phyloP scores from a whole-genome alignment of 2,888 invertebrate species.

The Pseudolycoriella hygida region DNA sequence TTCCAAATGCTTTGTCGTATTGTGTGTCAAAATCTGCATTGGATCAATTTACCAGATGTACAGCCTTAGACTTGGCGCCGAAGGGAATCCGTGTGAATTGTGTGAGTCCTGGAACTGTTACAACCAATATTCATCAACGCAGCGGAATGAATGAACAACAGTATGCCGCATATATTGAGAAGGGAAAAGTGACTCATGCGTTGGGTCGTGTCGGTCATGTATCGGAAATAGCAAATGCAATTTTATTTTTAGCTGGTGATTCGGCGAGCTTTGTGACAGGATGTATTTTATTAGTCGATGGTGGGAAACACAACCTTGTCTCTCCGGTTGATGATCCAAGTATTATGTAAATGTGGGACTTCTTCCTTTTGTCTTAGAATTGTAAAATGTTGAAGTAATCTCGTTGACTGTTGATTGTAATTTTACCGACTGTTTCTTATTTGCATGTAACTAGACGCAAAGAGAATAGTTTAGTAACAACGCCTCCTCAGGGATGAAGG shows the following conservation, averaged over 20 bases:
- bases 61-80: constrained; percentile 63
- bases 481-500: no score
- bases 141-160: constrained; percentile 44
- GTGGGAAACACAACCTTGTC: constrained; percentile 12
- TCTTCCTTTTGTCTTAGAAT: no score
- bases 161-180: constrained; percentile 64
- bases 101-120: constrained; percentile 85
- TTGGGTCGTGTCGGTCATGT: constrained; percentile 68
- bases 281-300: constrained; percentile 53
- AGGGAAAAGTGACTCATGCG: constrained; percentile 71
- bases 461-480: no score
- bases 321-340: no score
- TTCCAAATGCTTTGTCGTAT: constrained; percentile 75
- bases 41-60: constrained; percentile 85
- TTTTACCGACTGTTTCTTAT: no score
- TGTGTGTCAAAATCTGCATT: constrained; percentile 83
- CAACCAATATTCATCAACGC: constrained; percentile 69
- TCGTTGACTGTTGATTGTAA: no score
- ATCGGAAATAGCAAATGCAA: constrained; percentile 72
- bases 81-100: constrained; percentile 74
- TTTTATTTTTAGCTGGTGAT: constrained; percentile 76
- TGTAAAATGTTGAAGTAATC: no score
- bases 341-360: no score
- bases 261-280: constrained; percentile 53
- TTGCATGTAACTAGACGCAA: no score